Evolutionary conservation across 2,113 vertebrate species (phyloP), one percentile per base, ranked within the genome.

Genomic region (Pogonocichla stellata): DNA sequence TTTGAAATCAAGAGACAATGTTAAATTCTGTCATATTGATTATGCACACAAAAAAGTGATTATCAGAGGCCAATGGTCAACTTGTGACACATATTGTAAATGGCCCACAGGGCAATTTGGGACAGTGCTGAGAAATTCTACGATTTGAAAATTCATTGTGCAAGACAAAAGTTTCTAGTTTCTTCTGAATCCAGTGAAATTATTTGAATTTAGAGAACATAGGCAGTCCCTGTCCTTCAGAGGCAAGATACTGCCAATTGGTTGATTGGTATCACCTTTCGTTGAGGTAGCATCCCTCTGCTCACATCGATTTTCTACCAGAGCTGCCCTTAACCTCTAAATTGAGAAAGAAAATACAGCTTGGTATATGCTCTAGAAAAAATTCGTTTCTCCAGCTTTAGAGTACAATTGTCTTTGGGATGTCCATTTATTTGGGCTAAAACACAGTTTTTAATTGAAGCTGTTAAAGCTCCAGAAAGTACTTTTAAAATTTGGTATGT

Each of bases 361-460:
- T 82, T 80, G 83, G 31, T 50, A 65, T n/a, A 29, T 40, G 10
- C 24, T 69, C 24, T 81, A 86, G 26, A 69, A 82, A 67, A 90
- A 65, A 19, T 53, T 75, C 66, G 45, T 86, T 88, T 88, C n/a
- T 89, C 23, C 40, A 71, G 60, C 45, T 78, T 89, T 82, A 79
- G 23, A 72, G 6, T 60, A 84, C 19, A 47, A 33, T 51, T 26
- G 4, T 67, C 34, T 87, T 79, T 78, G 65, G 42, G 25, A 83
- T 34, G 36, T 73, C 40, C 70, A 91, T 82, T 85, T 91, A 56
- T 67, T 53, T 91, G 73, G 60, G 61, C 69, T 91, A 18, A 18
- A 87, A 84, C 18, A 50, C 26, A 47, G 42, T 53, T 91, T 95
- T 94, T 71, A 84, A 86, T 36, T 90, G 87, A 93, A 92, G 64